phyloP scores from a whole-genome alignment of 1,140 invertebrate genomes.

The Bombus breviceps region DNA sequence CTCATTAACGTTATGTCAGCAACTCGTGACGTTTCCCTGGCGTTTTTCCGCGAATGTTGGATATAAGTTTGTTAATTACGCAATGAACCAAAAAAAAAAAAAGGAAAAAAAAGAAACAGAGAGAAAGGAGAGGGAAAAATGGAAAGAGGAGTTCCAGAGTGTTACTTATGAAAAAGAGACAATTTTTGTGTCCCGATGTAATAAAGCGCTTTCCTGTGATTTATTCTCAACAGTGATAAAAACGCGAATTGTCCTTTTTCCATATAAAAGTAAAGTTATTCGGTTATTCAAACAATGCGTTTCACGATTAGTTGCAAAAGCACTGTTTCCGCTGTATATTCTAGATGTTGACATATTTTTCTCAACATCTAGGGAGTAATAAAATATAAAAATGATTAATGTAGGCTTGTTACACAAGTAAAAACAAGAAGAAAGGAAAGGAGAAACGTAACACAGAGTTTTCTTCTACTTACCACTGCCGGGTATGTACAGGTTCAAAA shows the following conservation, averaged over 20 bases:
- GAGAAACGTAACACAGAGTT: background rate
- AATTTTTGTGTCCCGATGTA: background rate
- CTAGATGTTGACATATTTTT: too few relatives aligned
- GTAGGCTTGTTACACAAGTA: background rate
- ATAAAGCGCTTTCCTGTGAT: too few relatives aligned
- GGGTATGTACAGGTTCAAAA: conserved; percentile 94
- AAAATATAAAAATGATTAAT: background rate
- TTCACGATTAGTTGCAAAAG: too few relatives aligned
- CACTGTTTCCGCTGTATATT: too few relatives aligned
- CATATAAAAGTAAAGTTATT: background rate
- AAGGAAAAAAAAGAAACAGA: too few relatives aligned
- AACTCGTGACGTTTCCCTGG: background rate
- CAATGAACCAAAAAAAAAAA: background rate
- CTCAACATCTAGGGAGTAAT: too few relatives aligned
- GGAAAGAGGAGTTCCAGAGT: background rate
- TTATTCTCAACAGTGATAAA: too few relatives aligned
- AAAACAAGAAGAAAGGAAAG: background rate
- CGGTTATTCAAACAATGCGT: too few relatives aligned
- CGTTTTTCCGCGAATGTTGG: background rate
- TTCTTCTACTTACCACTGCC: conserved; percentile 87
- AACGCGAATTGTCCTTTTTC: too few relatives aligned
- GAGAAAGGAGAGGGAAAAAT: background rate
- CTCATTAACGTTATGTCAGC: background rate
- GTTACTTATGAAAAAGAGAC: background rate
- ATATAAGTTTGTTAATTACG: conserved; percentile 4